phyloP scores from a whole-genome alignment of 2,113 vertebrate genomes.

The Cacatua alba region DNA sequence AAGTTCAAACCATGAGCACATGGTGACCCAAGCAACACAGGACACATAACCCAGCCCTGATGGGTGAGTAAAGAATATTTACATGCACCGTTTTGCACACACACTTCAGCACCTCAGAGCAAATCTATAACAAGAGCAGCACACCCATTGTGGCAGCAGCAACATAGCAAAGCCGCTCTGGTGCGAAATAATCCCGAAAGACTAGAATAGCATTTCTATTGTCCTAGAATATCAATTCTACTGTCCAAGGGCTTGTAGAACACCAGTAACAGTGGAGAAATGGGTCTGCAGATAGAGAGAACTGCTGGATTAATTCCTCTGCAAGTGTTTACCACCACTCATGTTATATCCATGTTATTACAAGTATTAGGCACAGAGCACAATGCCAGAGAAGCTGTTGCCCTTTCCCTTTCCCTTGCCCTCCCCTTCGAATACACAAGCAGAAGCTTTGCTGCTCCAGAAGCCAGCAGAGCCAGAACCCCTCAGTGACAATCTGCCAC shows the following conservation, averaged over 20 bases:
- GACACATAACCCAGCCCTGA: rapidly evolving
- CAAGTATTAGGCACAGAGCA: neutral
- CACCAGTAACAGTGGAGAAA: neutral
- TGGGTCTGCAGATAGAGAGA: neutral
- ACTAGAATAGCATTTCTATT: neutral
- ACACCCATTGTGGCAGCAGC: neutral
- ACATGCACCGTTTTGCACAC: rapidly evolving
- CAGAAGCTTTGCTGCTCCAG: neutral
- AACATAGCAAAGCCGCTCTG: neutral
- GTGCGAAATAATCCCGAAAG: neutral
- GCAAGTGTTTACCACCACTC: neutral
- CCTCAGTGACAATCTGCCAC: neutral
- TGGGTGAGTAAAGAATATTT: neutral
- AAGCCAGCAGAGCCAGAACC: neutral
- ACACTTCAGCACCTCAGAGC: neutral
- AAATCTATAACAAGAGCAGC: neutral
- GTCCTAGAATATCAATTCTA: neutral
- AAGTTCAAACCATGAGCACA: neutral
- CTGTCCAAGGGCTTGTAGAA: neutral
- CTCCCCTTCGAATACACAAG: neutral
- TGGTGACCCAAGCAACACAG: neutral
- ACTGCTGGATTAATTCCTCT: neutral
- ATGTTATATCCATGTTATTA: neutral
- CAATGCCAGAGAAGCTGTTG: neutral
- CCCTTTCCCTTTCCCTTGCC: neutral